Evolutionary conservation across 2,797 vertebrate genomes (phyloP), one percentile per base, ranked within the genome.

Genomic region (Margarornis squamiger): DNA sequence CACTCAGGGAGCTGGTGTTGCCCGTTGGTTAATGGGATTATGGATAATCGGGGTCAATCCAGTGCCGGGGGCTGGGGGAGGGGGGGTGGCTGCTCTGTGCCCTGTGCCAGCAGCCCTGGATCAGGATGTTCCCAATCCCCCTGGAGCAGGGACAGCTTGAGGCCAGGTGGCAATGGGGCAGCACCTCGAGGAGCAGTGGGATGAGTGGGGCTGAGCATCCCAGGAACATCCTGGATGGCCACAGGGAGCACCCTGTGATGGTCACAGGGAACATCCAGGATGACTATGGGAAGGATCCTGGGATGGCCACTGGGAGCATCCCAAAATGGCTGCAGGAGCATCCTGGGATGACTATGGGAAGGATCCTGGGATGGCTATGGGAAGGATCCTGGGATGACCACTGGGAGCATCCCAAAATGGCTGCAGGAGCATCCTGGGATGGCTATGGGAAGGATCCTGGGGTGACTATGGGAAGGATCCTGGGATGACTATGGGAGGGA

Each of bases 111-210:
- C 2, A 5, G 77, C 29, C 0, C 70, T 1, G 70, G 48, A 0
- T 29, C 32, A 0, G 49, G 71, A 27, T 10, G 21, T 62, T 15
- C 78, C 63, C 71, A 6, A 11, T n/a, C 4, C 16, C 17, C 23
- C 39, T 0, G 7, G 43, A 5, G 22, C 0, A 3, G 77, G 85
- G 7, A 17, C 20, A 11, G 59, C 34, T 2, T 2, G 12, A 1
- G 9, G 55, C 16, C 1, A 3, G 9, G 22, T 1, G 54, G 30
- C 54, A 30, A 12, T 7, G 36, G 34, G 34, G 72, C n/a, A 61
- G 76, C 62, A 8, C 19, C 32, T 11, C 2, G 6, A 59, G 24
- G 32, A 2, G 45, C 16, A 3, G 43, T 10, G 36, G 12, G 52
- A 2, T 0, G 2, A 6, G 41, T 8, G 6, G 43, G 36, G 49